Evolutionary conservation across 2,888 invertebrate species (phyloP), one percentile per base, ranked within the genome.

Genomic region (Cerastis rubricosa): DNA sequence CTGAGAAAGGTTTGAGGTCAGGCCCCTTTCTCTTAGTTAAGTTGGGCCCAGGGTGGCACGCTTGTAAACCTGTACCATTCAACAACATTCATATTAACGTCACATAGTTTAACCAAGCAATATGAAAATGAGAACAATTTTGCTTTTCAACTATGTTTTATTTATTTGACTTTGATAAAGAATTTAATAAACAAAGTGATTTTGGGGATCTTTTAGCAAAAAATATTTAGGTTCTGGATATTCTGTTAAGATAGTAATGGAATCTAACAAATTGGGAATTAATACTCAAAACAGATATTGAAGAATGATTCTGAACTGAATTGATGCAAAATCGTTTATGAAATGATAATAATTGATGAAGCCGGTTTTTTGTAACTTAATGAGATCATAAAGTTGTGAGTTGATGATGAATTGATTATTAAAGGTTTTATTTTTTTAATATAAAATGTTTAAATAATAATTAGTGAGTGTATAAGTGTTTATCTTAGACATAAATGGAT

Each of bases 1-100:
- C 99, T 0, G 97, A 97, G 91, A 98, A 98, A 1, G 98, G 97
- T 93, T 99, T 99, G 83, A 99, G 96, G 91, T 99, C 99, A 0
- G 99, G 99, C 40, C 98, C 98, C 92, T 98, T 98, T 71, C 99
- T 97, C 93, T 98, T 99, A 88, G 98, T 97, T 89, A 99, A 97
- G 96, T 99, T 99, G 4, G 99, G 99, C 47, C 98, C 98, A 0
- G 99, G 99, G 95, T 99, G 99, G 91, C 99, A 98, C 49, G 98
- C 98, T 97, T 98, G 98, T 81, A 98, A 97, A 89, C 98, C 99
- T 99, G 88, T 4, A 22, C 35, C 35, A 25, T 25, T 54, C 61
- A 47, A 14, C 40, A 6, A 75, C 7, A 64, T 45, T 7, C 19
- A 8, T 63, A 12, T 76, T 40, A 72, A 19, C 0, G 63, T 45